Base-by-base conservation (phyloP, 2,888 invertebrate genomes). In the Lysandra coridon region DNA sequence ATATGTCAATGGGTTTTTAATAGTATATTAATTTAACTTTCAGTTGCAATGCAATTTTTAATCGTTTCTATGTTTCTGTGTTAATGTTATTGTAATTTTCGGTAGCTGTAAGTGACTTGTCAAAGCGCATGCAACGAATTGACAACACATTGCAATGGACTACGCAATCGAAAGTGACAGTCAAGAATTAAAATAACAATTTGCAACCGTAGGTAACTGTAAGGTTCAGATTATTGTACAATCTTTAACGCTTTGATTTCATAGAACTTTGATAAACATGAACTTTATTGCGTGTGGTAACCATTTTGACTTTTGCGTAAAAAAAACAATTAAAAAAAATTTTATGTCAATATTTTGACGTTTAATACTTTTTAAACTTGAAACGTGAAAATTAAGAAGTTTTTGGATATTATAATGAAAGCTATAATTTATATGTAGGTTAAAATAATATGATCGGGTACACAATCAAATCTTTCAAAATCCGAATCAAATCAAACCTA, bases 141-240 rank as follows among this genome's bases (percentile, higher is more conserved):
- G 69, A 33, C 69, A 14, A 69, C 37, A 69, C 14, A 33, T 17
- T 33, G 33, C 33, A 69, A 69, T 23, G 33, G 14, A 5, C 57
- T 69, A 1, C 69, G 69, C 69, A 69, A 69, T 69, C 69, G 64
- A 69, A 69, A 69, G 69, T 69, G 33, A 69, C 69, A 69, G 69
- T 37, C 17, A 37, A 69, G 69, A 14, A 69, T 37, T 69, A 69
- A 69, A 37, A 33, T 37, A 69, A 69, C 69, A 37, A 37, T 33
- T 69, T 37, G 69, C 14, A 69, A 69, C 69, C 69, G 23, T 30
- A 69, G 69, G 14, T 33, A 33, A 23, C 30, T 64, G 23, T 10
- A 23, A 30, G 30, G 23, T 30, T 23, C 30, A 12, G 6, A 10
- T 10, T 23, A 10, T 10, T 64, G 64, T 64, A 30, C 12, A 64